Conservation (phyloP, 1,140 invertebrate genomes). For the Sogatella furcifera region DNA sequence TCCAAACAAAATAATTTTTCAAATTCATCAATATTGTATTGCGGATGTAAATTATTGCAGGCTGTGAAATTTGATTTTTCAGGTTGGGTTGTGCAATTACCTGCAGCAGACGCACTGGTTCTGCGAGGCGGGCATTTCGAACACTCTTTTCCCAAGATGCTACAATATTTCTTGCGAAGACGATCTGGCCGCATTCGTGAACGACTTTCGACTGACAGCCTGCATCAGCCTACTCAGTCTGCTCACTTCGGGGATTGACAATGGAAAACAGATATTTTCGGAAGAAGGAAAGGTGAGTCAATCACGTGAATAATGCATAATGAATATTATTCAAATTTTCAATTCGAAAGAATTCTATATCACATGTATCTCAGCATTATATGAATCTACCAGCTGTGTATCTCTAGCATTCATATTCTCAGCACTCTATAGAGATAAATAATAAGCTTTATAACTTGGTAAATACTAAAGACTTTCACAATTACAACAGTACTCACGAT, state of each 20-base stretch:
- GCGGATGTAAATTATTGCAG: no score
- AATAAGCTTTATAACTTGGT: no score
- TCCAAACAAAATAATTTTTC: no score
- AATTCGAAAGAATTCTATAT: no score
- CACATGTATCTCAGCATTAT: no score
- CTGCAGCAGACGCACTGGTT: constrained; percentile 84
- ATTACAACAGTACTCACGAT: no score
- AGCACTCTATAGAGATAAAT: no score
- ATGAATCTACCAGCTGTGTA: no score
- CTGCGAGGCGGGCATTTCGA: constrained; percentile 65
- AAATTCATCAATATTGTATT: no score
- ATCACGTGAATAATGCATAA: neutral
- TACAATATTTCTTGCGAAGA: constrained; percentile 78
- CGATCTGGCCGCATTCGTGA: constrained; percentile 76
- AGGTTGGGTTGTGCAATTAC: constrained; percentile 63
- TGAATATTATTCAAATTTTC: no score
- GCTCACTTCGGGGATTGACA: constrained; percentile 46
- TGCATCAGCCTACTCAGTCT: constrained; percentile 74
- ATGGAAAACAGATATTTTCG: constrained; percentile 28
- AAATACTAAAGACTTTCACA: no score
- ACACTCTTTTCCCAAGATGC: constrained; percentile 75
- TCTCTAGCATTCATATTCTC: no score
- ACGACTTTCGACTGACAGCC: constrained; percentile 80
- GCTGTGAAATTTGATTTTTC: constrained; percentile 10
- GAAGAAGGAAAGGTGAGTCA: constrained; percentile 42